Conservation (phyloP, 2,888 invertebrate species). For the Trichopria drosophilae region DNA sequence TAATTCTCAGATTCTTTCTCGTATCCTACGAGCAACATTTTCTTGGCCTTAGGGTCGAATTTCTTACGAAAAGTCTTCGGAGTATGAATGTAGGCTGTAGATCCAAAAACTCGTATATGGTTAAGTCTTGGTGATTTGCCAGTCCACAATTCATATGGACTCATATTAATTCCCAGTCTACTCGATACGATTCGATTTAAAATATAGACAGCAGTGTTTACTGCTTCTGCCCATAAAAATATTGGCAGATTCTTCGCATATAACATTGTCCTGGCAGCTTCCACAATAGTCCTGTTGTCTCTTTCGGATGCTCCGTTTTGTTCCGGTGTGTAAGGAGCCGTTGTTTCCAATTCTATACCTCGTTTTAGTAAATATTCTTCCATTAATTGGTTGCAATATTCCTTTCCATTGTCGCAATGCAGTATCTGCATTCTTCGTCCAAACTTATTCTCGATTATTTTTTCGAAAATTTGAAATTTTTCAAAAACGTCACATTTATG, state of each 20-base stretch:
- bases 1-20: constrained; percentile 22
- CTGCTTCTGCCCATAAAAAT: constrained; percentile 25
- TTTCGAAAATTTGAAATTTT: constrained; percentile 12
- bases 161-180: neutral
- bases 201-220: constrained; percentile 28
- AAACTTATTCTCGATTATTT: no score
- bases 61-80: constrained; percentile 29
- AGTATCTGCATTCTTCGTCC: constrained; percentile 9
- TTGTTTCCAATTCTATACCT: constrained; percentile 25
- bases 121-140: constrained; percentile 16
- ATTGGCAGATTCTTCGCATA: constrained; percentile 33
- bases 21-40: constrained; percentile 28
- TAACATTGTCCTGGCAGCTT: constrained; percentile 31
- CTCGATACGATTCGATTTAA: constrained; percentile 14
- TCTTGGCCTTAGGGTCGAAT: constrained; percentile 20
- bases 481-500: constrained; percentile 29
- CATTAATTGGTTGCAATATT: constrained; percentile 20
- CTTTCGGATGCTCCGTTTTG: constrained; percentile 17
- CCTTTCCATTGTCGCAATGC: constrained; percentile 28
- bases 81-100: constrained; percentile 20
- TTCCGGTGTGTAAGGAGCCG: constrained; percentile 21
- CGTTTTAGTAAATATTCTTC: constrained; percentile 6
- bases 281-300: constrained; percentile 31
- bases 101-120: constrained; percentile 22
- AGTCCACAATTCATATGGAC: constrained; percentile 24